Evolutionary conservation across 2,113 vertebrate species (phyloP), one percentile per base, ranked within the genome.

Genomic region (Ibidorhyncha struthersii): DNA sequence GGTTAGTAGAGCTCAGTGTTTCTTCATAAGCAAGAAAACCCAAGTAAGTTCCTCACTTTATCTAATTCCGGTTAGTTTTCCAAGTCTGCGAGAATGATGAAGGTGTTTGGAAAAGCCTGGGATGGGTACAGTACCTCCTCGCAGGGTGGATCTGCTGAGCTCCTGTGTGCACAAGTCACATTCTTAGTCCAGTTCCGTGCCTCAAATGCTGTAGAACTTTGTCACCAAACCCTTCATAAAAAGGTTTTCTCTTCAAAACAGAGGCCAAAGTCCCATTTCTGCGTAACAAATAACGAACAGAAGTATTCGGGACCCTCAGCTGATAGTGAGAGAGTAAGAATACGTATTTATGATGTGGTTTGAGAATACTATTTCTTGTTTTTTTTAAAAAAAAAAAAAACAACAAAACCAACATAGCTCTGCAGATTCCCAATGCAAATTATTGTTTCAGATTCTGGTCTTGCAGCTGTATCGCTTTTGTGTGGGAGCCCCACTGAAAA

Each of bases 351-450:
- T 84, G 22, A 49, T 12, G 40, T 61, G 14, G 20, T 80, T 89
- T 66, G 58, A 77, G 72, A 72, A 63, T 72, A 47, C 5, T 30
- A 12, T 49, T 93, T 40, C 40, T 55, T 86, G 11, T 43, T 36
- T 23, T 7, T 43, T 36, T 25, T 13, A 25, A 50, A 16, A 61
- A 61, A 20, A 25, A 18, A 49, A 59, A 69, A 36, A 27, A 21
- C 10, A 49, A 41, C 34, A 49, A n/a, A n/a, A n/a, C n/a, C 41
- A 29, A 11, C 0, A 6, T 40, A 40, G 10, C 6, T 0, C 0
- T 74, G 52, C 30, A 43, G 41, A 70, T 87, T 77, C 47, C 16
- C 0, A 0, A 11, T 10, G 23, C 9, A 69, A 76, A 65, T 63
- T 83, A 56, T 53, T 89, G 13, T 14, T 86, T 83, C 53, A 29